phyloP scores from a whole-genome alignment of 1,140 invertebrate species.

The Antheraea pernyi region DNA sequence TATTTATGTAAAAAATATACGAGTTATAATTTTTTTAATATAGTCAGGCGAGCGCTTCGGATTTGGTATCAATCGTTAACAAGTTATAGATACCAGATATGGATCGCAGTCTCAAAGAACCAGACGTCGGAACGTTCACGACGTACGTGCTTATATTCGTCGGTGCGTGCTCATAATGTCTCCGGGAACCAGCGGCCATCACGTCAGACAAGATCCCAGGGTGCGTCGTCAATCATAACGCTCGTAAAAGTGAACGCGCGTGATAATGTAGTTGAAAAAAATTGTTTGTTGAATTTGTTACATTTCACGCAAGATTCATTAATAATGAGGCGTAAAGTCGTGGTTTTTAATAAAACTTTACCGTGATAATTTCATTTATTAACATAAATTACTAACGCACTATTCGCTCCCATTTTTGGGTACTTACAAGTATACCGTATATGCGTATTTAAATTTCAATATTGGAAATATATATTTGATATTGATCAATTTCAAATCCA shows the following conservation, averaged over 20 bases:
- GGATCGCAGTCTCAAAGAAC: neutral
- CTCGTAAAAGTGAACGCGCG: slow-evolving; percentile 54
- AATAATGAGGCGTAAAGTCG: slow-evolving; percentile 17
- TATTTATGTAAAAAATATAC: neutral
- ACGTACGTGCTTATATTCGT: slow-evolving; percentile 39
- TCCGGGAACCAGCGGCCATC: slow-evolving; percentile 40
- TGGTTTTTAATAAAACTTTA: slow-evolving; percentile 10
- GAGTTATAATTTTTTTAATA: neutral
- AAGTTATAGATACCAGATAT: neutral
- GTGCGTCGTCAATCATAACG: slow-evolving; percentile 49
- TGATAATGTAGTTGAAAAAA: slow-evolving; percentile 27
- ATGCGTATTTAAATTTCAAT: neutral
- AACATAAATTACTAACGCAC: neutral
- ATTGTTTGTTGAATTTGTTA: slow-evolving; percentile 40
- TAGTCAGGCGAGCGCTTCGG: neutral
- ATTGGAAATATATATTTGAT: too few relatives aligned
- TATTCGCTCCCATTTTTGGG: neutral
- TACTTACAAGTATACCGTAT: too few relatives aligned
- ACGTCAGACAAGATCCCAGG: slow-evolving; percentile 20
- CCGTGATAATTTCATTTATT: neutral
- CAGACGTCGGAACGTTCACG: slow-evolving; percentile 1
- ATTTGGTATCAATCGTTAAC: neutral
- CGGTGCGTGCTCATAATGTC: slow-evolving; percentile 51
- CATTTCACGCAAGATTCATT: slow-evolving; percentile 43
- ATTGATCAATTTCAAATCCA: neutral